These are phyloP conservation scores for Ditylenchus dipsaci DNA, from an alignment of 1,140 invertebrate species.

Conservation along the genomic window DNA sequence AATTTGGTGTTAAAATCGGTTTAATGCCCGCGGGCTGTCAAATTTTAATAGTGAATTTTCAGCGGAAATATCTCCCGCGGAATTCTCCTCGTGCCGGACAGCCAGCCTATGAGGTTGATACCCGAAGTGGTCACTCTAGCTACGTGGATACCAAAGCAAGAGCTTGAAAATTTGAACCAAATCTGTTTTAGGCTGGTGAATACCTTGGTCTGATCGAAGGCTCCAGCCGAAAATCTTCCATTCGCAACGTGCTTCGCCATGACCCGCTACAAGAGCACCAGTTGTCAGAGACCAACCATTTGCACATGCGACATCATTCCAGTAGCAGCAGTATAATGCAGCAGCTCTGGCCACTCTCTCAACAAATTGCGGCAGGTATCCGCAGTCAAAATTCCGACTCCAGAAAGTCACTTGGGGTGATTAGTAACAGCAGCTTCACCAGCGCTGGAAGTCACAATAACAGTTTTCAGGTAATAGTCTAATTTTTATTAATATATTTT, in stretches of 20 bases:
- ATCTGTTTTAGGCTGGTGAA: slow-evolving; percentile 3
- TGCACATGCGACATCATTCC: background rate
- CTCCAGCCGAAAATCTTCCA: background rate
- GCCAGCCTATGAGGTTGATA: too few relatives aligned
- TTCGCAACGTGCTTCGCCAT: background rate
- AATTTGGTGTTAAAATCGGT: too few relatives aligned
- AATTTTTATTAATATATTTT: too few relatives aligned
- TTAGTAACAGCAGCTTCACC: background rate
- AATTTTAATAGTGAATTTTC: too few relatives aligned
- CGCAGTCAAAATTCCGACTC: background rate
- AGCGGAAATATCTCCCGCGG: too few relatives aligned
- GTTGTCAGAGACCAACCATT: background rate
- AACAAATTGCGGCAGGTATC: too few relatives aligned
- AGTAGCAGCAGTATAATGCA: slow-evolving; percentile 5
- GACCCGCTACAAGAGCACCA: background rate
- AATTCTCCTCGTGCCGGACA: too few relatives aligned
- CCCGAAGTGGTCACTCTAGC: too few relatives aligned
- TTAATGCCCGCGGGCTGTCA: too few relatives aligned
- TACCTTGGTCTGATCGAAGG: slow-evolving; percentile 21
- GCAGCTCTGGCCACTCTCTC: background rate
- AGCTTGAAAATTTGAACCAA: background rate
- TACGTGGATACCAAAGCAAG: too few relatives aligned
- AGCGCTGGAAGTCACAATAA: background rate
- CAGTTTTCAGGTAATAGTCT: background rate
- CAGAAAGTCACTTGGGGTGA: background rate